These are phyloP conservation scores for Drosophila nr. perissopoda DNA, from an alignment of 2,888 invertebrate species.

Conservation along the genomic window DNA sequence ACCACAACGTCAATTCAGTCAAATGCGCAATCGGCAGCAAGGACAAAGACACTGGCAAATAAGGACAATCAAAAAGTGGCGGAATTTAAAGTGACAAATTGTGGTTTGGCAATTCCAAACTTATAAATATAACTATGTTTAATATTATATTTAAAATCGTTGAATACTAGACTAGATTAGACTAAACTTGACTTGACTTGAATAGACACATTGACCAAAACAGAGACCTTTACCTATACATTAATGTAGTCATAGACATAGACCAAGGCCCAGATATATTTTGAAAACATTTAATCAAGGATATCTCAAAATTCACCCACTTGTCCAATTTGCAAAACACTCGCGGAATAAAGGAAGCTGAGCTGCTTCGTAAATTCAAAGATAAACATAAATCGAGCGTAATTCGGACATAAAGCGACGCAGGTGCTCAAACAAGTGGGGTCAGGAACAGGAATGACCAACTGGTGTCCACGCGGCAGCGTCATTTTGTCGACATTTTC, in stretches of 20 bases:
- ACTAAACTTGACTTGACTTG: background rate
- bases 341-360: slow-evolving; percentile 3
- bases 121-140: background rate
- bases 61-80: slow-evolving; percentile 12
- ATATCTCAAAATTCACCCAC: background rate
- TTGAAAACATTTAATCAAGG: background rate
- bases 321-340: background rate
- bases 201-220: background rate
- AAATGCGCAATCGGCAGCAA: slow-evolving; percentile 50
- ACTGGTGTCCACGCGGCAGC: slow-evolving; percentile 42
- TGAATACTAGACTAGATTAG: background rate
- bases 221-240: too few relatives aligned
- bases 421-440: slow-evolving; percentile 40
- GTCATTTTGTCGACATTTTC: slow-evolving; percentile 21
- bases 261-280: background rate
- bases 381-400: slow-evolving; percentile 78
- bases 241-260: too few relatives aligned
- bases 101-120: slow-evolving; percentile 19
- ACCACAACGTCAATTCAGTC: slow-evolving; percentile 68
- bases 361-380: slow-evolving; percentile 68
- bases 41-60: slow-evolving; percentile 24
- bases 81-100: background rate
- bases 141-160: too few relatives aligned
- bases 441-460: slow-evolving; percentile 15
- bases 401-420: slow-evolving; percentile 68